A percentile compares a stretch with the other conserved stretches of the same genome.
Evolutionary conservation across 2,797 vertebrate species (phyloP).

Genomic region (Acipenser oxyrinchus): DNA sequence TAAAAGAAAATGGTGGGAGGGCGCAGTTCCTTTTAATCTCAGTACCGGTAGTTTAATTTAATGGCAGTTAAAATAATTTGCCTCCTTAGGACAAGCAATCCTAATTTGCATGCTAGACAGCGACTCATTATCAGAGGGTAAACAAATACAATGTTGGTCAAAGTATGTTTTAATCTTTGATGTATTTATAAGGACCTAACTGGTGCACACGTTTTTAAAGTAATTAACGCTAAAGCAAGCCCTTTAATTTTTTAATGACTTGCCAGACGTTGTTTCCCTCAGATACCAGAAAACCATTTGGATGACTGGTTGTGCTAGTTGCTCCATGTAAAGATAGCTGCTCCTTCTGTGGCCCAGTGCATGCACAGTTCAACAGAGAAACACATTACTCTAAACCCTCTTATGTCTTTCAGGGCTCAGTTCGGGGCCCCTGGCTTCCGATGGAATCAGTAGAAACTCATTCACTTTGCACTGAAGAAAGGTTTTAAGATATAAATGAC

Average conservation of each 20-base stretch:
- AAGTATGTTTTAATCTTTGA: constrained; percentile 23
- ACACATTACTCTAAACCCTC: constrained; percentile 20
- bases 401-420: constrained; percentile 4
- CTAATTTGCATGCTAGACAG: constrained; percentile 43
- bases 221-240: constrained; percentile 28
- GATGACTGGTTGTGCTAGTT: background rate
- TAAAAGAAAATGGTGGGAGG: constrained; percentile 44
- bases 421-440: constrained; percentile 14
- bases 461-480: constrained; percentile 28
- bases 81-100: constrained; percentile 27
- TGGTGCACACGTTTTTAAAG: constrained; percentile 31
- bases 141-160: constrained; percentile 45
- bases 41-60: constrained; percentile 46
- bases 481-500: constrained; percentile 30
- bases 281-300: constrained; percentile 5
- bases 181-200: constrained; percentile 38
- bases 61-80: constrained; percentile 35
- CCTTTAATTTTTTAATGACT: constrained; percentile 26
- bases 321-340: too few species aligned
- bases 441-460: constrained; percentile 20
- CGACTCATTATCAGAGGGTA: constrained; percentile 50
- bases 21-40: constrained; percentile 44
- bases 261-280: constrained; percentile 16
- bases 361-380: constrained; percentile 8
- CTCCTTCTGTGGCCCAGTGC: too few species aligned